Evolutionary conservation across 2,888 invertebrate species (phyloP), one percentile per base, ranked within the genome.

Genomic region (Morpho deidamia): DNA sequence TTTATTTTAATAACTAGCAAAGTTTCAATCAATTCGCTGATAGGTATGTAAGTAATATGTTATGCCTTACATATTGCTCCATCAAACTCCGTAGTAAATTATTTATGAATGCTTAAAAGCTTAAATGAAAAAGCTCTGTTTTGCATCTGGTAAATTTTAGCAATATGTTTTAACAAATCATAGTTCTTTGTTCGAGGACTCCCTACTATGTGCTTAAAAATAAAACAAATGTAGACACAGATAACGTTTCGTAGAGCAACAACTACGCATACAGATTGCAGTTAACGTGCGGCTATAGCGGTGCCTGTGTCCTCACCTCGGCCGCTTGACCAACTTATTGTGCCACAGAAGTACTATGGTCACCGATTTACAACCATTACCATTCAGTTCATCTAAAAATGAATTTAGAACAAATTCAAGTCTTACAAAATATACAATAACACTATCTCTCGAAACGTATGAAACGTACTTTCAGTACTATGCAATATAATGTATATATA

Each of bases 311-410:
- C 67, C 70, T 74, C 71, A 67, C 73, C 68, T 73, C 74, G 74
- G 66, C 70, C 74, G 73, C 75, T 71, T 83, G 82, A 78, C 83
- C 83, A 78, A 84, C 79, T 78, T 79, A 71, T 72, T 72, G 75
- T 74, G 74, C 72, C 74, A 76, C 72, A 63, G 68, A 64, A 70
- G 70, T 12, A 52, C 71, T 77, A 72, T 65, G 69, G 62, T 64
- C 69, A 66, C 66, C 71, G 66, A 80, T 83, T 83, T 78, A 81
- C 67, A 62, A 61, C 73, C 75, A 81, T 86, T 85, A 74, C 76
- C 68, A 85, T 85, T 79, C 83, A 60, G 65, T 71, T 68, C 79
- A 68, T 68, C 66, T 60, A 60, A 54, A 59, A 59, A 59, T 61
- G 65, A 75, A 76, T 76, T 72, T 68, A 71, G 72, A 68, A 69